These are phyloP conservation scores for Drosophila gunungcola DNA, from an alignment of 1,140 invertebrate genomes.

Conservation along the genomic window DNA sequence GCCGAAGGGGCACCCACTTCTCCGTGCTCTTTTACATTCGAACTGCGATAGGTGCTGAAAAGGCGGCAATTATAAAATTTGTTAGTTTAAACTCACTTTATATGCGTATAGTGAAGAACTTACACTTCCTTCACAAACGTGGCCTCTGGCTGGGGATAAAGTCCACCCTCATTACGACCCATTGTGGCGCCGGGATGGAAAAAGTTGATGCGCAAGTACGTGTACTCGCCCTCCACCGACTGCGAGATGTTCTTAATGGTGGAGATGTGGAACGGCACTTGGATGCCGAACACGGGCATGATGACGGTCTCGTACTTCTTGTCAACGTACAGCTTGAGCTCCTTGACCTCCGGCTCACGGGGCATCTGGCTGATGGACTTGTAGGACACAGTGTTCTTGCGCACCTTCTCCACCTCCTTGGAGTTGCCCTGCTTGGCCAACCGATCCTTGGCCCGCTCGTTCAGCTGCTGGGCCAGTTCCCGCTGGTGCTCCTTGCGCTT, in stretches of 20 bases:
- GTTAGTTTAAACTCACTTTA: not conserved
- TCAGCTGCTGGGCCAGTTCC: slow-evolving; percentile 95
- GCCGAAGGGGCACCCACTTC: slow-evolving; percentile 97
- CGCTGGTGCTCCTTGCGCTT: slow-evolving; percentile 98
- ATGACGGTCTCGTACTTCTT: slow-evolving; percentile 99
- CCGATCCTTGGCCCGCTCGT: slow-evolving; percentile 96
- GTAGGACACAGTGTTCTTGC: slow-evolving; percentile 98
- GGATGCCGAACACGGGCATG: slow-evolving; percentile 97
- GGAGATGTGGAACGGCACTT: slow-evolving; percentile 99
- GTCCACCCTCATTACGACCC: slow-evolving; percentile 95
- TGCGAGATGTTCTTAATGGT: slow-evolving; percentile 99
- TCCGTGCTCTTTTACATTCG: slow-evolving; percentile 98
- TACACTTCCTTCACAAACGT: slow-evolving; percentile 99
- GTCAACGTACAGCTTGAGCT: slow-evolving; percentile 98
- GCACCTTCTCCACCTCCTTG: slow-evolving; percentile 95
- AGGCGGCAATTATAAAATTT: slow-evolving; percentile 21
- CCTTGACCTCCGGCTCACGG: slow-evolving; percentile 95
- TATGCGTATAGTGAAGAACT: slow-evolving; percentile 80
- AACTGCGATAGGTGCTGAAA: slow-evolving; percentile 97
- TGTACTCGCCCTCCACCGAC: slow-evolving; percentile 99
- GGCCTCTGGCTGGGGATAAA: slow-evolving; percentile 97
- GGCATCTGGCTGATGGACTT: slow-evolving; percentile 97
- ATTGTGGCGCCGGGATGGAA: slow-evolving; percentile 98
- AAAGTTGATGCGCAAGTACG: slow-evolving; percentile 99
- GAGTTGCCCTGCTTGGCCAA: slow-evolving; percentile 94